These are phyloP conservation scores for Cassiopea xamachana DNA, from an alignment of 30 jellyfish, hydroid and myxozoan genomes.

Conservation along the genomic window DNA sequence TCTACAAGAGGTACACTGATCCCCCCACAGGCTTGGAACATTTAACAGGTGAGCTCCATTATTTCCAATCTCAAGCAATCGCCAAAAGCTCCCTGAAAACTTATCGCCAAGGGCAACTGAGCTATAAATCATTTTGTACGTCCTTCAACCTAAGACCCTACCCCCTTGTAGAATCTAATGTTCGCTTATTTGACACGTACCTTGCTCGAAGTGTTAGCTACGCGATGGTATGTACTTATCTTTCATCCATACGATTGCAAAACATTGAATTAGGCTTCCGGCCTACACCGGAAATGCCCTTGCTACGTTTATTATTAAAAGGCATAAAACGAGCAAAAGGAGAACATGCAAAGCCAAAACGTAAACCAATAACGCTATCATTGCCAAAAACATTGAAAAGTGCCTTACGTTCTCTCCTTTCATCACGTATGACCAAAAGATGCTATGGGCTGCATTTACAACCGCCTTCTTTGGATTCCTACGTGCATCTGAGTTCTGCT, in stretches of 20 bases:
- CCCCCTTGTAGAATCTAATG: not conserved
- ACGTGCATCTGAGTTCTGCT: conserved; percentile 10
- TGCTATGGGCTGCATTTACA: conserved; percentile 13
- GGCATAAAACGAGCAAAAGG: not conserved
- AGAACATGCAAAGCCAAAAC: not conserved
- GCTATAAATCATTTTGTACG: not conserved
- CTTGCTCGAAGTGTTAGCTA: not conserved
- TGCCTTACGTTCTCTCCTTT: not conserved
- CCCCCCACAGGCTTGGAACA: not conserved
- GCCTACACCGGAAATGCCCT: conserved; percentile 1
- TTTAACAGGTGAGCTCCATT: not conserved
- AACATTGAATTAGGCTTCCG: not conserved
- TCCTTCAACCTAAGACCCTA: not conserved
- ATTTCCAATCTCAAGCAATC: not conserved
- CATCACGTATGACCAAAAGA: not conserved
- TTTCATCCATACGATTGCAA: not conserved
- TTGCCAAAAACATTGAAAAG: not conserved
- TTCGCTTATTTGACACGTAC: not conserved
- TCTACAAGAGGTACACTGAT: not conserved
- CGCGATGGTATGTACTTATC: not conserved
- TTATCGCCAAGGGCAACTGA: not conserved
- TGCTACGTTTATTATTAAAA: not conserved
- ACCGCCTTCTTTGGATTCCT: conserved; percentile 5
- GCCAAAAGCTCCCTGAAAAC: not conserved
- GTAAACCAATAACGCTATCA: not conserved